These are phyloP conservation scores for Blomia tropicalis DNA, from an alignment of 2,888 invertebrate species.

Conservation along the genomic window DNA sequence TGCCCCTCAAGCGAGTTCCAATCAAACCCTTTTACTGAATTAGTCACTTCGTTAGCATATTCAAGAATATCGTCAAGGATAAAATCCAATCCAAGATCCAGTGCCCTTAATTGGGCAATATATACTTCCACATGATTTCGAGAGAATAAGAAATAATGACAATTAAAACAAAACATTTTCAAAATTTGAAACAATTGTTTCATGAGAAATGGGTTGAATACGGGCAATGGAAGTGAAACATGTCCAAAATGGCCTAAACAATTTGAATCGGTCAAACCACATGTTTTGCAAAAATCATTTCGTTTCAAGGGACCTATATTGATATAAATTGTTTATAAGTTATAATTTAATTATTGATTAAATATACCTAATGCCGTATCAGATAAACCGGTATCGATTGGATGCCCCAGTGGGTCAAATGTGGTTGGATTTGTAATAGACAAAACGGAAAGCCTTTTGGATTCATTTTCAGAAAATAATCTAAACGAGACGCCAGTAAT, in stretches of 20 bases:
- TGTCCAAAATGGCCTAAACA: slow-evolving; percentile 92
- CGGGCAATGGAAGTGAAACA: slow-evolving; percentile 69
- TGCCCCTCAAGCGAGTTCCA: neutral
- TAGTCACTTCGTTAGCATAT: slow-evolving; percentile 37
- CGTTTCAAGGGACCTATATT: slow-evolving; percentile 39
- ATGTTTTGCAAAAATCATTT: slow-evolving; percentile 60
- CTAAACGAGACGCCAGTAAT: slow-evolving; percentile 44
- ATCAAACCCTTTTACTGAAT: slow-evolving; percentile 31
- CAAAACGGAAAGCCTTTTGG: slow-evolving; percentile 58
- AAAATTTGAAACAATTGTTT: slow-evolving; percentile 48
- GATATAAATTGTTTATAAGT: neutral
- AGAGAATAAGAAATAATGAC: slow-evolving; percentile 35
- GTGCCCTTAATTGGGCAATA: slow-evolving; percentile 46
- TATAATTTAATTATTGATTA: neutral
- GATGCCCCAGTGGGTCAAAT: slow-evolving; percentile 66
- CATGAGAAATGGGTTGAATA: slow-evolving; percentile 77
- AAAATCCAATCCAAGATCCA: slow-evolving; percentile 55
- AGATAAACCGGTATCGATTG: slow-evolving; percentile 70
- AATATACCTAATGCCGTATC: slow-evolving; percentile 59
- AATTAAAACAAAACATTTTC: slow-evolving; percentile 38
- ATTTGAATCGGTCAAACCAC: slow-evolving; percentile 47
- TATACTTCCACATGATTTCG: slow-evolving; percentile 39
- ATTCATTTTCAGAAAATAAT: slow-evolving; percentile 57
- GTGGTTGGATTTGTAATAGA: slow-evolving; percentile 60
- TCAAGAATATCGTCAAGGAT: slow-evolving; percentile 47